phyloP scores from a whole-genome alignment of 2,113 vertebrate genomes.

The Fulica atra region DNA sequence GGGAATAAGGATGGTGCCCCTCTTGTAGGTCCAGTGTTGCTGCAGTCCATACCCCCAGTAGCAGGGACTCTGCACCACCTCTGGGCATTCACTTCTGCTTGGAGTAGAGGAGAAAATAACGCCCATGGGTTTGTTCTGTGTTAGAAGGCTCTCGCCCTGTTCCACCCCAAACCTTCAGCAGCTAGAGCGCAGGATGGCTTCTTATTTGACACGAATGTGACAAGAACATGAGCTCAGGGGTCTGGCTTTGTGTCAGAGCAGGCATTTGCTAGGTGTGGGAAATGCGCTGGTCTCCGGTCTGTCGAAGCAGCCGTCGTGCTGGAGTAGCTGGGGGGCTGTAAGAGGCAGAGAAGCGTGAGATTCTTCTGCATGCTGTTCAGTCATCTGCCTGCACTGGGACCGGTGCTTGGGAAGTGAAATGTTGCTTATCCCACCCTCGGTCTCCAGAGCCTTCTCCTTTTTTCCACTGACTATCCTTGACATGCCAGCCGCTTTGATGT shows the following conservation, averaged over 20 bases:
- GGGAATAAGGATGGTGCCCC: not conserved
- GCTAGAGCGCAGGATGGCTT: not conserved
- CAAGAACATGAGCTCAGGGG: not conserved
- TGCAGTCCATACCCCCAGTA: accelerated
- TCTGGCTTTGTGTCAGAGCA: not conserved
- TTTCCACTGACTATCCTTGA: not conserved
- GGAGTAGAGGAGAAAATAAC: not conserved
- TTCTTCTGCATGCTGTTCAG: not conserved
- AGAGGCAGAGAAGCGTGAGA: not conserved
- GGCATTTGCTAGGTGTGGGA: not conserved
- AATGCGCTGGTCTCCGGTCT: not conserved
- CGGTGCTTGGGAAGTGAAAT: not conserved
- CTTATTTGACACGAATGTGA: not conserved
- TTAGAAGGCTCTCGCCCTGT: not conserved
- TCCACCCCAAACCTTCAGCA: not conserved
- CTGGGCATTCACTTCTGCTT: not conserved
- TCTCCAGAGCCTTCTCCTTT: constrained; percentile 29
- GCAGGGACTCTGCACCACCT: not conserved
- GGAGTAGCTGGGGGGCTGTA: not conserved
- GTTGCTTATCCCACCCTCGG: not conserved
- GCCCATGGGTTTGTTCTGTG: not conserved
- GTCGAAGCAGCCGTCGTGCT: accelerated
- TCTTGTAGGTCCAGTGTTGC: not conserved
- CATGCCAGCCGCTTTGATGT: not conserved
- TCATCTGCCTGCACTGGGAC: not conserved